Conservation (phyloP, 2,797 vertebrate species). For the Buphagus erythrorhynchus region DNA sequence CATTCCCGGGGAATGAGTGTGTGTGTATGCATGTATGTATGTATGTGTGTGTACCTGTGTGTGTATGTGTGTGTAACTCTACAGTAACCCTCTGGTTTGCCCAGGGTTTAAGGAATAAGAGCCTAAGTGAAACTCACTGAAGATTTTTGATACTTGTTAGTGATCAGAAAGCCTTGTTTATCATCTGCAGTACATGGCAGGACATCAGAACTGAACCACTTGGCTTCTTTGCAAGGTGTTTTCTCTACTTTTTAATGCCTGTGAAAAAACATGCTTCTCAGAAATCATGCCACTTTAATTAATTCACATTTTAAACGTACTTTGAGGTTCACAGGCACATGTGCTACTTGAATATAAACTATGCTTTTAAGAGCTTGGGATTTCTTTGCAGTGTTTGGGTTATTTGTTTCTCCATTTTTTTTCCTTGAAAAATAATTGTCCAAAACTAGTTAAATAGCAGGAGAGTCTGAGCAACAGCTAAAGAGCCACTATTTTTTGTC, state of each 20-base stretch:
- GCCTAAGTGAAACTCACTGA: neutral
- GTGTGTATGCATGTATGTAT: too few species aligned
- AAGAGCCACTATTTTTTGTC: neutral
- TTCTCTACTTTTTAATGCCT: neutral
- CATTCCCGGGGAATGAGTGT: neutral
- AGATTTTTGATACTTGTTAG: neutral
- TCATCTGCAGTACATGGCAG: neutral
- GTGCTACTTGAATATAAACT: neutral
- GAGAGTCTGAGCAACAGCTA: neutral
- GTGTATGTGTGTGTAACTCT: neutral
- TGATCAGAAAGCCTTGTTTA: neutral
- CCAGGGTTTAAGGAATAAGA: neutral
- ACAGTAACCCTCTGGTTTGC: neutral
- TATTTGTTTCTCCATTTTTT: neutral
- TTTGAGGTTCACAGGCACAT: neutral
- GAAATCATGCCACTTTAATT: neutral
- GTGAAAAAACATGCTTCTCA: neutral
- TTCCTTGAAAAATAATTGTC: neutral
- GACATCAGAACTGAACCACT: neutral
- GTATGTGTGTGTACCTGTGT: neutral
- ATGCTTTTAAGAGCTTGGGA: neutral
- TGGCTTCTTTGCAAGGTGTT: neutral
- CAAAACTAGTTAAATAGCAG: neutral
- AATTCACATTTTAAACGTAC: neutral
- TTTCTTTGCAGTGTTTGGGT: neutral